A percentile compares a stretch with the other conserved stretches of the same genome.
phyloP scores from a whole-genome alignment of 2,888 invertebrate genomes.

The Oligia strigilis region DNA sequence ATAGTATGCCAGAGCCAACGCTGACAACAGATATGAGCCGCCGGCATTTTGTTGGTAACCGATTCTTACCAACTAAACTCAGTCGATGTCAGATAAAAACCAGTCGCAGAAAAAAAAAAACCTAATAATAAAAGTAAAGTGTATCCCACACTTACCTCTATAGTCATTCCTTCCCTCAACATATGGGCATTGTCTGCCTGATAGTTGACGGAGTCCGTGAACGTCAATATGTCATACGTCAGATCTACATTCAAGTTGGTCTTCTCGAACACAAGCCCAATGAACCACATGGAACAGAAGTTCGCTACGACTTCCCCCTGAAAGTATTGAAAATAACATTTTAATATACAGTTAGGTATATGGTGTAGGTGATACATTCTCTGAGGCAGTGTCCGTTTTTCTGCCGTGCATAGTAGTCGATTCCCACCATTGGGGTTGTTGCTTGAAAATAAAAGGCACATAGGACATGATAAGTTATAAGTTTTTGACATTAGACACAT shows the following conservation, averaged over 20 bases:
- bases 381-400: conserved; percentile 5
- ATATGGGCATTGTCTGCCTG: conserved; percentile 93
- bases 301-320: conserved; percentile 86
- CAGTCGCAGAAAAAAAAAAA: background rate
- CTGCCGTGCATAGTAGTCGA: conserved; percentile 26
- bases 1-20: background rate
- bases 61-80: background rate
- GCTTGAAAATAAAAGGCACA: conserved; percentile 58
- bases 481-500: background rate
- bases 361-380: conserved; percentile 38
- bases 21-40: background rate
- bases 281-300: conserved; percentile 98
- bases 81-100: background rate
- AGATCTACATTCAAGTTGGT: conserved; percentile 97
- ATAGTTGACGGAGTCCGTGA: conserved; percentile 96
- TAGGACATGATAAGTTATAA: conserved; percentile 11
- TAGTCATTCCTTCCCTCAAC: conserved; percentile 93
- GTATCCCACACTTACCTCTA: conserved; percentile 87
- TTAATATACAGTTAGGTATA: background rate
- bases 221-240: conserved; percentile 97
- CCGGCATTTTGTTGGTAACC: no score
- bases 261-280: conserved; percentile 98
- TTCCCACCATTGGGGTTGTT: conserved; percentile 13
- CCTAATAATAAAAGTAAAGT: background rate
- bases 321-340: conserved; percentile 18